Conservation (phyloP, 2,113 vertebrate genomes). For the Acinonyx jubatus region DNA sequence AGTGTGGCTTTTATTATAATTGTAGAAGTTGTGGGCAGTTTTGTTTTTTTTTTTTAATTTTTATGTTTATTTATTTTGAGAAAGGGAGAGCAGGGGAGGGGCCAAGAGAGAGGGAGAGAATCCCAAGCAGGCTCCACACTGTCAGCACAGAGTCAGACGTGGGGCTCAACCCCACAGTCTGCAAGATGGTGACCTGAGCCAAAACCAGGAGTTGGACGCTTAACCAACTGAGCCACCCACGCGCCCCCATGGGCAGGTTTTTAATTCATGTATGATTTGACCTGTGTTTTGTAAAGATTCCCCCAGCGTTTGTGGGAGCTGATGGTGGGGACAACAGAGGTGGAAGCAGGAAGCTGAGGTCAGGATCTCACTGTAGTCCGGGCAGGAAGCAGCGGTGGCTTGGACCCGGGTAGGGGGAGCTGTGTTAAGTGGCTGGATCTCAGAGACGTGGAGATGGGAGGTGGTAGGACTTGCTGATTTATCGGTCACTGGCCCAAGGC, state of each 20-base stretch:
- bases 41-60: not conserved
- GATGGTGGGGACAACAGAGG: constrained; percentile 74
- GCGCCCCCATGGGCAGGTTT: not conserved
- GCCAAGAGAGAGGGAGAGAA: no score
- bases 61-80: no score
- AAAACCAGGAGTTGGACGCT: no score
- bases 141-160: no score
- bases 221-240: no score
- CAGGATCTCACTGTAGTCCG: constrained; percentile 36
- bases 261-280: not conserved
- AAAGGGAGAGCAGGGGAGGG: no score
- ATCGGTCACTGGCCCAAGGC: not conserved
- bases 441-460: not conserved
- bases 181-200: no score
- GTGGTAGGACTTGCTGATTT: not conserved
- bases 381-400: not conserved
- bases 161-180: no score
- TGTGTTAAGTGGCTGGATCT: no score
- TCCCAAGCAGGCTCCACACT: no score
- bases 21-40: not conserved
- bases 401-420: not conserved
- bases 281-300: not conserved
- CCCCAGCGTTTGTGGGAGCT: constrained; percentile 79
- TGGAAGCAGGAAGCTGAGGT: constrained; percentile 70
- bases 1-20: no score